These are phyloP conservation scores for Bembecia ichneumoniformis DNA, from an alignment of 2,888 invertebrate genomes.

Conservation along the genomic window DNA sequence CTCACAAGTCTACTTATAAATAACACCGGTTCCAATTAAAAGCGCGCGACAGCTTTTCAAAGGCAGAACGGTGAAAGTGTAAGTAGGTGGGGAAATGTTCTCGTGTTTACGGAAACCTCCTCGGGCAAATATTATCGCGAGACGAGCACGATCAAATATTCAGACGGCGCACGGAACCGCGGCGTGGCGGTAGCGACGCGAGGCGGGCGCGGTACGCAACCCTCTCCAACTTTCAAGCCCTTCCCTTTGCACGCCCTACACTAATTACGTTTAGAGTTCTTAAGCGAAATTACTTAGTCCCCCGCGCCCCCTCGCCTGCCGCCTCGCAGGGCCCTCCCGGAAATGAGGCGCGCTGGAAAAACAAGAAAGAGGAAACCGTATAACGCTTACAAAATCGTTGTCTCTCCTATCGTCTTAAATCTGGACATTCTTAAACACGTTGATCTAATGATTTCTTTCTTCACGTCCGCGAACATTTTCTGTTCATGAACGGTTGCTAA, in stretches of 20 bases:
- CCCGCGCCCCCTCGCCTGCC: conserved; percentile 57
- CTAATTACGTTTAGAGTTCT: conserved; percentile 80
- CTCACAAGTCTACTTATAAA: conserved; percentile 65
- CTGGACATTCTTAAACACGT: conserved; percentile 70
- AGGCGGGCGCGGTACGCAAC: conserved; percentile 58
- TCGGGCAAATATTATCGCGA: conserved; percentile 70
- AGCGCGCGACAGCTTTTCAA: conserved; percentile 61
- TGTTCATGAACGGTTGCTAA: conserved; percentile 72
- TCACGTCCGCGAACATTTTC: conserved; percentile 63
- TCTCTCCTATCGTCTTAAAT: conserved; percentile 64
- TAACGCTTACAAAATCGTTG: conserved; percentile 56
- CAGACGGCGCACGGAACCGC: conserved; percentile 51
- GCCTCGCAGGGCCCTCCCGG: conserved; percentile 57
- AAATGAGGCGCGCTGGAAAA: conserved; percentile 70
- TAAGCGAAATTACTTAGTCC: conserved; percentile 79
- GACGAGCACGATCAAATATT: conserved; percentile 70
- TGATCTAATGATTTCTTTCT: conserved; percentile 71
- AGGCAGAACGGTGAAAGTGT: conserved; percentile 56
- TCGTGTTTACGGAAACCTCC: conserved; percentile 69
- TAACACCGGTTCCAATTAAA: conserved; percentile 66
- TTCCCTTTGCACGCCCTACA: conserved; percentile 75
- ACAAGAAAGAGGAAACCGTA: conserved; percentile 69
- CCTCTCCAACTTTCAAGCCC: conserved; percentile 76
- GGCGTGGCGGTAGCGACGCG: conserved; percentile 66
- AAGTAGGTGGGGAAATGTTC: conserved; percentile 61